Percentiles rank a stretch among this genome's conserved stretches.
phyloP scores from a whole-genome alignment of 2,113 vertebrate genomes.

The Cottus gobio region DNA sequence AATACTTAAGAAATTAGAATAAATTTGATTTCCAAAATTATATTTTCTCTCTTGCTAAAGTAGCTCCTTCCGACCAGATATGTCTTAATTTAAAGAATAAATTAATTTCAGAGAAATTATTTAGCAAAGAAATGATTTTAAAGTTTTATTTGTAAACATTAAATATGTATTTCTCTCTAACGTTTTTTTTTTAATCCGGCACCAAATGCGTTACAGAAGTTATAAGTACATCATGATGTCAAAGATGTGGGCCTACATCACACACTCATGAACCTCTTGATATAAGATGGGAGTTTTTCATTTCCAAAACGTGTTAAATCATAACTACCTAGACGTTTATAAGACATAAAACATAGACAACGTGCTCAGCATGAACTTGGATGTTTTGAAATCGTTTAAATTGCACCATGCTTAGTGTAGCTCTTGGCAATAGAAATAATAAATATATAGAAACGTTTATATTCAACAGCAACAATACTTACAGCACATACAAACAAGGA shows the following conservation, averaged over 20 bases:
- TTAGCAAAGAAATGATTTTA: constrained; percentile 76
- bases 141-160: constrained; percentile 99
- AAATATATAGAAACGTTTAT: constrained; percentile 99
- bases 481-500: constrained; percentile 99
- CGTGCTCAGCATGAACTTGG: constrained; percentile 92
- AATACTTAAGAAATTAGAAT: not conserved
- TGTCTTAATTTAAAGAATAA: constrained; percentile 28
- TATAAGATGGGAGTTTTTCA: constrained; percentile 80
- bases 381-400: constrained; percentile 91
- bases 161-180: constrained; percentile 96
- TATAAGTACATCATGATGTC: constrained; percentile 87
- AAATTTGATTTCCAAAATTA: not conserved
- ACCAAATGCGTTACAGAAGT: constrained; percentile 82
- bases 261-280: constrained; percentile 84
- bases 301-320: constrained; percentile 80
- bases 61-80: not conserved
- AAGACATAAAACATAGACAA: constrained; percentile 89
- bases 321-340: constrained; percentile 87
- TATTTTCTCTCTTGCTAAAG: not conserved
- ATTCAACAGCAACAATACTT: constrained; percentile 99
- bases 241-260: constrained; percentile 81
- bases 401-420: constrained; percentile 97
- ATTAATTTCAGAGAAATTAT: constrained; percentile 68
- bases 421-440: constrained; percentile 96
- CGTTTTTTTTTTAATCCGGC: constrained; percentile 86